These are phyloP conservation scores for Rhinichthys klamathensis DNA, from an alignment of 2,113 vertebrate genomes.

Conservation along the genomic window DNA sequence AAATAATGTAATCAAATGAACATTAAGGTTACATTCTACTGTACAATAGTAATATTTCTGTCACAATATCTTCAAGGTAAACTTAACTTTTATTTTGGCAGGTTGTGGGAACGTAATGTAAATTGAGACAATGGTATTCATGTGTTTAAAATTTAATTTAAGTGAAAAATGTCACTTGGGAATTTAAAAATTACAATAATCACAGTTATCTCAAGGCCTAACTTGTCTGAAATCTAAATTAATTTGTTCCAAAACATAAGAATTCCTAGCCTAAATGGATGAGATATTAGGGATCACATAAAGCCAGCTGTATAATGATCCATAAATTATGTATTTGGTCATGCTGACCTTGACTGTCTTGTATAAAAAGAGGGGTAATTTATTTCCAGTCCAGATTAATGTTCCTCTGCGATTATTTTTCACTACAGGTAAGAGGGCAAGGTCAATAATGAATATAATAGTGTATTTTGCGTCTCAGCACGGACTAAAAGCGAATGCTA, in stretches of 20 bases:
- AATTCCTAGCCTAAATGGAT: neutral
- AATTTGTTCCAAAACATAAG: neutral
- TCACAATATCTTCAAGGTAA: too few relatives aligned
- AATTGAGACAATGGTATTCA: too few relatives aligned
- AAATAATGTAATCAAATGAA: too few relatives aligned
- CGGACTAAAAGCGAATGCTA: neutral
- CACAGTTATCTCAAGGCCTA: neutral
- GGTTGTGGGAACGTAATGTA: too few relatives aligned
- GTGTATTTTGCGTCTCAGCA: neutral
- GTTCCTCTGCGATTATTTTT: neutral
- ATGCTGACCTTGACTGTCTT: neutral
- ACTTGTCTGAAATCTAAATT: neutral
- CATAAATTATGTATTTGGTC: neutral
- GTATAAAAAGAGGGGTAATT: neutral
- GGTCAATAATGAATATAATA: neutral
- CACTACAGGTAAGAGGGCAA: neutral
- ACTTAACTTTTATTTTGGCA: too few relatives aligned
- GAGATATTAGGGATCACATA: neutral
- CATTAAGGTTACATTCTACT: too few relatives aligned
- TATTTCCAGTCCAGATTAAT: neutral
- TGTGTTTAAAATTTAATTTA: too few relatives aligned
- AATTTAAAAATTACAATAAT: neutral
- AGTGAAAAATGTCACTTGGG: neutral
- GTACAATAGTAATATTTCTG: too few relatives aligned
- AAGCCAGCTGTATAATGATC: neutral